Evolutionary conservation across 2,888 invertebrate genomes (phyloP), one percentile per base, ranked within the genome.

Genomic region (Harmothoe impar): DNA sequence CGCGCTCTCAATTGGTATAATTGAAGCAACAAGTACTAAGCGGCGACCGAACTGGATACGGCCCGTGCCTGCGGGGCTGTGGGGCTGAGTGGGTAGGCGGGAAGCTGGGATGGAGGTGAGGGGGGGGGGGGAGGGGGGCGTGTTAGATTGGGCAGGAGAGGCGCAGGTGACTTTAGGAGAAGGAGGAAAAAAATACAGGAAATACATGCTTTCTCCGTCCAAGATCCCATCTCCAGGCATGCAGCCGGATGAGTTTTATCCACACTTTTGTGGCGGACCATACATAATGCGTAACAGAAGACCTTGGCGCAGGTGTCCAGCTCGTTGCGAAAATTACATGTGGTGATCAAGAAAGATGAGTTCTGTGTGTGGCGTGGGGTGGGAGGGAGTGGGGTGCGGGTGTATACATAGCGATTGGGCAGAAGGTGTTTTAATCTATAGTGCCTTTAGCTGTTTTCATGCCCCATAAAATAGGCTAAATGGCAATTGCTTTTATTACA

Each of bases 1-100:
- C 86, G 15, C 25, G 33, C 52, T 52, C 86, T 52, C 86, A 86
- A 86, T 86, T 56, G 86, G 54, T 86, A 86, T 86, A 86, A 86
- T 86, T 86, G 86, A 86, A 86, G 86, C 86, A 86, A 86, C 86
- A 86, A 86, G 86, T 86, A 86, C 31, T 56, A 56, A 56, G 86
- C 29, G 31, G n/a, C 86, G 54, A 23, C 25, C 56, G 86, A 86
- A 86, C 31, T 31, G 17, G 86, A 86, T 86, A 20, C 56, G 25
- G 29, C 52, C 54, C 52, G 20, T 54, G 86, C 86, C 86, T 54
- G 25, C 86, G 10, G 54, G 54, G 25, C 1, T n/a, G 17, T 1
- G 17, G 7, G 33, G 81, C 17, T 43, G 43, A 23, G 81, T 33
- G 35, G 43, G 81, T 12, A 23, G 20, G 81, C 35, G 29, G 77